Evolutionary conservation across 2,797 vertebrate genomes (phyloP).

Genomic region (Enteromius thamalakanensis): DNA sequence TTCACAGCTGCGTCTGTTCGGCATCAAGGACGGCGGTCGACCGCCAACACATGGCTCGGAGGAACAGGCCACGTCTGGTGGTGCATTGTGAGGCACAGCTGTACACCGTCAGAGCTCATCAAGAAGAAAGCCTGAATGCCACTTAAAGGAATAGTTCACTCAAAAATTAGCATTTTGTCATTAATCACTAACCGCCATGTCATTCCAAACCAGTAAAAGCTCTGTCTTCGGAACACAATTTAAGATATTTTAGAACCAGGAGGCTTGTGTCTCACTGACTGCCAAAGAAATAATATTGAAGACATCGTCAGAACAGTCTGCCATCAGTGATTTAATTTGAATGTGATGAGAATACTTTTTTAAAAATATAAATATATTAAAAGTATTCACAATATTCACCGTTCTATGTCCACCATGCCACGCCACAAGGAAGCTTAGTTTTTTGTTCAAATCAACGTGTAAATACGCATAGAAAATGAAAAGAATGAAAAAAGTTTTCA

Average conservation of each 20-base stretch:
- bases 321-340: too few species aligned
- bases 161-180: not conserved
- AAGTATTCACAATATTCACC: too few species aligned
- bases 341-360: too few species aligned
- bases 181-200: not conserved
- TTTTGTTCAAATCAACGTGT: too few species aligned
- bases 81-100: constrained; percentile 8
- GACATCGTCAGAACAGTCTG: not conserved
- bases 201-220: not conserved
- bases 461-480: too few species aligned
- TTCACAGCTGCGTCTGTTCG: constrained; percentile 16
- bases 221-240: not conserved
- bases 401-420: too few species aligned
- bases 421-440: too few species aligned
- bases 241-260: not conserved
- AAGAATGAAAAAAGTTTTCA: too few species aligned
- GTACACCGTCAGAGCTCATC: constrained; percentile 21
- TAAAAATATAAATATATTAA: too few species aligned
- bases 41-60: constrained; percentile 1
- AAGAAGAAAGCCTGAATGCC: not conserved
- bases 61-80: constrained; percentile 6
- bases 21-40: constrained; percentile 25
- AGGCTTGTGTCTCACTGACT: not conserved
- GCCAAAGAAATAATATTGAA: not conserved
- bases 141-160: not conserved